phyloP scores from a whole-genome alignment of 2,888 invertebrate genomes.

The Danaus chrysippus region DNA sequence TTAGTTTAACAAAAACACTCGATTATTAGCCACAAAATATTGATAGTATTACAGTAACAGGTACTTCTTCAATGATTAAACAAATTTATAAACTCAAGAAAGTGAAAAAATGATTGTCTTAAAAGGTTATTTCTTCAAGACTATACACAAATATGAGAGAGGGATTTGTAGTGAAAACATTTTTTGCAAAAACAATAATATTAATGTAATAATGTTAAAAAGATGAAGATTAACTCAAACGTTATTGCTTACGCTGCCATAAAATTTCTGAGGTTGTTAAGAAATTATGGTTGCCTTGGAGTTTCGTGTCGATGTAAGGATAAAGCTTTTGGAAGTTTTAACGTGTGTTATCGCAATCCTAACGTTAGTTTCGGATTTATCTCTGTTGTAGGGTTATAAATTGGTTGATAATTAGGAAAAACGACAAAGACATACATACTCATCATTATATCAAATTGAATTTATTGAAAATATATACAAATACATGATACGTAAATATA shows the following conservation, averaged over 20 bases:
- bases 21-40: slow-evolving; percentile 23
- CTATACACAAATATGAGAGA: neutral
- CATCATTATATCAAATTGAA: too few species aligned
- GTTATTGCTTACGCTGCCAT: slow-evolving; percentile 24
- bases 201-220: neutral
- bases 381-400: slow-evolving; percentile 32
- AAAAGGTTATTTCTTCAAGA: too few species aligned
- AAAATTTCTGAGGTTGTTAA: slow-evolving; percentile 29
- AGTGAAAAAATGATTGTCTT: too few species aligned
- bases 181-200: neutral
- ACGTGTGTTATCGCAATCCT: slow-evolving; percentile 31
- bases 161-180: neutral
- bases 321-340: slow-evolving; percentile 38
- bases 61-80: neutral
- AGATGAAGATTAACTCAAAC: slow-evolving; percentile 9
- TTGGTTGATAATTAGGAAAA: slow-evolving; percentile 28
- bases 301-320: slow-evolving; percentile 36
- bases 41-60: slow-evolving; percentile 2
- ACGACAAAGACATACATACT: too few species aligned
- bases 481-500: too few species aligned
- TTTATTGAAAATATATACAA: too few species aligned
- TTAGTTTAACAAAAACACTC: slow-evolving; percentile 33
- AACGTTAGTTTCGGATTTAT: slow-evolving; percentile 32
- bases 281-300: slow-evolving; percentile 27
- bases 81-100: too few species aligned